These are phyloP conservation scores for Agonopterix subpropinquella DNA, from an alignment of 2,888 invertebrate genomes.

Conservation along the genomic window DNA sequence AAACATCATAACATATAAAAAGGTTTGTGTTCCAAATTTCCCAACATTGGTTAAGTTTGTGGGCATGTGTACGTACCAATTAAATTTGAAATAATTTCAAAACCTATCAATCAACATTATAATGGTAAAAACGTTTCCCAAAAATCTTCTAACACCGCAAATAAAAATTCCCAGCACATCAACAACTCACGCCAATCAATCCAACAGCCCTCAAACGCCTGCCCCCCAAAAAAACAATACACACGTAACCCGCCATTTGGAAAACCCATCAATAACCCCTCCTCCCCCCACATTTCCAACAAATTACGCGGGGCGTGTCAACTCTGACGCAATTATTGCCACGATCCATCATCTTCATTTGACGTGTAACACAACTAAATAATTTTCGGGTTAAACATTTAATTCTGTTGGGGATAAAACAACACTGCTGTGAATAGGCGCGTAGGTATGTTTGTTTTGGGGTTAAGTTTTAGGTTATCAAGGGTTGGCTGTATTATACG, in stretches of 20 bases:
- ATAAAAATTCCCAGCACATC: too few species aligned
- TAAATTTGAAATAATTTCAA: too few species aligned
- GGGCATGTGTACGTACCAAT: too few species aligned
- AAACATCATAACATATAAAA: too few species aligned
- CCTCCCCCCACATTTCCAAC: constrained; percentile 28
- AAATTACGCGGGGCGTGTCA: constrained; percentile 50
- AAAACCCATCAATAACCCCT: constrained; percentile 50
- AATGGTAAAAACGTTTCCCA: too few species aligned
- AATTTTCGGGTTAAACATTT: constrained; percentile 61
- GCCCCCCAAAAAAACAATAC: constrained; percentile 27
- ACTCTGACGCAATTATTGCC: constrained; percentile 64
- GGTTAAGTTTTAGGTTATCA: too few species aligned
- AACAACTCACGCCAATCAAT: too few species aligned
- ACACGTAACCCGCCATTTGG: constrained; percentile 20
- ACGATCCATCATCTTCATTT: constrained; percentile 58
- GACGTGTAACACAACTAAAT: constrained; percentile 69
- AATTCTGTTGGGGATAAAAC: constrained; percentile 21
- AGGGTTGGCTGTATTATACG: too few species aligned
- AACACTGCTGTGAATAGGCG: not conserved
- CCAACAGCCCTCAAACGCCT: constrained; percentile 4
- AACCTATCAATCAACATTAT: too few species aligned
- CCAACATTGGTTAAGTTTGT: too few species aligned
- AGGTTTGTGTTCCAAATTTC: too few species aligned
- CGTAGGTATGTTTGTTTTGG: not conserved
- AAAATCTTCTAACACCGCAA: too few species aligned